These are phyloP conservation scores for Paramormyrops kingsleyae DNA, from an alignment of 2,113 vertebrate species.

Conservation along the genomic window DNA sequence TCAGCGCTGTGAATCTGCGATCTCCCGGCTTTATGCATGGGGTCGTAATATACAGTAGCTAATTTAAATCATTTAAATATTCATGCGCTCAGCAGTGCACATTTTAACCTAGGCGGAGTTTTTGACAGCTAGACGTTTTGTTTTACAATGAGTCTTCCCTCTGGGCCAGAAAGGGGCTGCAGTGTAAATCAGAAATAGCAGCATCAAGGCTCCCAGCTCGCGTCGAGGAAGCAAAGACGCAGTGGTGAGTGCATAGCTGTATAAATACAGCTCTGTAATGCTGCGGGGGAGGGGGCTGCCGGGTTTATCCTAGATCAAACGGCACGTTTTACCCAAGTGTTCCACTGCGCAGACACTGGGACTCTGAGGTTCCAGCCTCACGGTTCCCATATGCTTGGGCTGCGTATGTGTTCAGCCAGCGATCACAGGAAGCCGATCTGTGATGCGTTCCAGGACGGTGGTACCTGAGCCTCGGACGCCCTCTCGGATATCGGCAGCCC, in stretches of 20 bases:
- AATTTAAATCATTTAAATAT: slow-evolving; percentile 45
- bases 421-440: background rate
- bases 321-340: background rate
- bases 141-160: slow-evolving; percentile 53
- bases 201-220: slow-evolving; percentile 42
- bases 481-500: background rate
- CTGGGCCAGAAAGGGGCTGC: slow-evolving; percentile 38
- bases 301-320: background rate
- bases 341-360: background rate
- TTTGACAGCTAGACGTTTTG: slow-evolving; percentile 50
- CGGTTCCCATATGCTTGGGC: background rate
- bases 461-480: background rate
- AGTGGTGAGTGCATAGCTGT: background rate
- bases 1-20: slow-evolving; percentile 21
- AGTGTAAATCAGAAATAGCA: slow-evolving; percentile 50
- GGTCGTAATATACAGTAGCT: slow-evolving; percentile 31
- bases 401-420: background rate
- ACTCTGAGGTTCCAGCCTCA: background rate
- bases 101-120: slow-evolving; percentile 51
- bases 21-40: slow-evolving; percentile 30
- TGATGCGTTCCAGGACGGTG: background rate
- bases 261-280: background rate
- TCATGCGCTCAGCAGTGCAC: slow-evolving; percentile 44
- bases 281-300: background rate
- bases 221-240: slow-evolving; percentile 22